Evolutionary conservation across 2,113 vertebrate species (phyloP), one percentile per base, ranked within the genome.

Genomic region (Laterallus jamaicensis): DNA sequence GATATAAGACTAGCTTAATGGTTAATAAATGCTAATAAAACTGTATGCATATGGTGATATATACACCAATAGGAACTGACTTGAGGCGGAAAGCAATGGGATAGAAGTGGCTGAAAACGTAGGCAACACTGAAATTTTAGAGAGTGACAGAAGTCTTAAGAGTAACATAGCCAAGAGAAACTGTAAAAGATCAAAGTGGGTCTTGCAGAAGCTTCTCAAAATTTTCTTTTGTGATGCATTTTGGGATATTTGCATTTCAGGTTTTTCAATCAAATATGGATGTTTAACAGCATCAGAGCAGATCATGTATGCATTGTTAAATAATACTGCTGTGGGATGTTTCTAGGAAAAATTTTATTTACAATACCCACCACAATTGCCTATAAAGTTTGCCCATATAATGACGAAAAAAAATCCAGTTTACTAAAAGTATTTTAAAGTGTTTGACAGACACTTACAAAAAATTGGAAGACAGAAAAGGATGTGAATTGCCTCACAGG

Each of bases 371-470:
- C 90, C 91, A 93, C 70, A 90, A 56, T 13, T 59, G 69, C 64
- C 70, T 35, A 5, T 0, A 21, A 56, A 92, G 74, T 44, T 31
- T 67, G 69, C 82, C 86, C 2, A 1, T 40, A 52, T 9, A 67
- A 70, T 31, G 73, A 84, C 1, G 7, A 89, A 71, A 39, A 71
- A 93, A 93, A 79, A 54, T 44, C 67, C 42, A 47, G 10, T 49
- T 80, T 35, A n/a, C 75, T 88, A 17, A 11, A 82, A 59, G 67
- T 37, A 16, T 67, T 88, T 89, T 50, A 42, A 80, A 94, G 67
- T 77, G 75, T 86, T 95, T 94, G 92, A 96, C 88, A 94, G 82
- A 60, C 88, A 68, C 60, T 92, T 95, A 82, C 75, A 88, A 44
- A 39, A n/a, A 60, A 42, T 3, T 87, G 56, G 39, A 90, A 81